phyloP scores from a whole-genome alignment of 2,113 vertebrate genomes.

The Corythoichthys haematopterus region DNA sequence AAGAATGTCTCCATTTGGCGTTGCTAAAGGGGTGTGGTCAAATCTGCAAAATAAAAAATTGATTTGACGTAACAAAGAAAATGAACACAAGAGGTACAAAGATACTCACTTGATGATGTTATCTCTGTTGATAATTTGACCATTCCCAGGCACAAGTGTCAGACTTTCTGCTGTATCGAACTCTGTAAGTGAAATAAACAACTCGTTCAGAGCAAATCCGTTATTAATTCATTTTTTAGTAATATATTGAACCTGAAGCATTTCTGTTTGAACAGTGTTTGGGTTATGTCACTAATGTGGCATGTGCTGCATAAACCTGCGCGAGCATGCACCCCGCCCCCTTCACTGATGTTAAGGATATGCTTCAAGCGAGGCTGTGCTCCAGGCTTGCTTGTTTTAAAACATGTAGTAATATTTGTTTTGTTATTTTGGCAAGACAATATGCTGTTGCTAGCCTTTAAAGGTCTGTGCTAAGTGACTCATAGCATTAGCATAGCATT shows the following conservation, averaged over 20 bases:
- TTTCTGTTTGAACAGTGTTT: no score
- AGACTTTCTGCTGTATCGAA: constrained; percentile 59
- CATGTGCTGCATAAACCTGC: no score
- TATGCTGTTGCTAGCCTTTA: no score
- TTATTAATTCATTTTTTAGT: neutral
- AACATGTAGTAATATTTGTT: no score
- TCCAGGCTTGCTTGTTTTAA: no score
- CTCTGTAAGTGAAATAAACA: constrained; percentile 40
- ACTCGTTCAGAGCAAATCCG: neutral
- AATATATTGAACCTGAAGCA: neutral
- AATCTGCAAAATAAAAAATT: constrained; percentile 73
- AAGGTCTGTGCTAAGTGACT: no score
- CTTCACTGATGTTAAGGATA: no score
- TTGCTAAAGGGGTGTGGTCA: constrained; percentile 89
- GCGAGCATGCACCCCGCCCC: no score
- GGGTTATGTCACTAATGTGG: no score
- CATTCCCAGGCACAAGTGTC: constrained; percentile 82
- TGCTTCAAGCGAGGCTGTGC: no score
- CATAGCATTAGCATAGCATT: no score
- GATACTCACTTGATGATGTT: constrained; percentile 88
- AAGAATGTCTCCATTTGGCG: constrained; percentile 94
- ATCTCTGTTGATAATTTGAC: constrained; percentile 83
- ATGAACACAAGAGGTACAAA: neutral
- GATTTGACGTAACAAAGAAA: neutral
- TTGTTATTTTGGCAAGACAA: no score